Percentiles rank a stretch among this genome's conserved stretches.
These are phyloP conservation scores for Pyrrhopygopsis socrates DNA, from an alignment of 2,888 invertebrate species.

Conservation along the genomic window DNA sequence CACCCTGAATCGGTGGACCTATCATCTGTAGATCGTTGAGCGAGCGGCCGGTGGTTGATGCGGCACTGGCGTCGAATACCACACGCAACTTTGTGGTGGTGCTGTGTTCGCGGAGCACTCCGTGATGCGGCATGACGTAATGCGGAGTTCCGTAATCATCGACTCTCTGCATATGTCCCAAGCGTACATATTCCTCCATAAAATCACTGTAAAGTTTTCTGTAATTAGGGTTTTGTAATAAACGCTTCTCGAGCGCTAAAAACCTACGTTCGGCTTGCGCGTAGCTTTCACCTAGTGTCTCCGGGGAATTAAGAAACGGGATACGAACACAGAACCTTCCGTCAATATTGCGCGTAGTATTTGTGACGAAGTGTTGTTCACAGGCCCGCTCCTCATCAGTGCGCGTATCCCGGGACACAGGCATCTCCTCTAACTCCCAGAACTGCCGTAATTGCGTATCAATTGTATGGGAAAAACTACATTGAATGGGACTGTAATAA, in stretches of 20 bases:
- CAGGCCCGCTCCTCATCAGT: conserved; percentile 38
- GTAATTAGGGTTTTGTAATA: conserved; percentile 12
- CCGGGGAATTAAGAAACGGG: conserved; percentile 32
- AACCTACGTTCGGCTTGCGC: not conserved
- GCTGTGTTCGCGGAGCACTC: conserved; percentile 75
- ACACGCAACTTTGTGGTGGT: conserved; percentile 80
- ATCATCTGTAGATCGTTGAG: conserved; percentile 75
- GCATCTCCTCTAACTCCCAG: conserved; percentile 77
- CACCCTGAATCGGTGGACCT: conserved; percentile 64
- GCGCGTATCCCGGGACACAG: not conserved
- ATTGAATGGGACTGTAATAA: conserved; percentile 22
- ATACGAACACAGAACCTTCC: conserved; percentile 75
- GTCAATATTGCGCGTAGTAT: conserved; percentile 41
- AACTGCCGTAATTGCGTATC: conserved; percentile 66
- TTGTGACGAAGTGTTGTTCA: conserved; percentile 60
- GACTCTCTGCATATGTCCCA: conserved; percentile 80
- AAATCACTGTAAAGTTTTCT: conserved; percentile 78
- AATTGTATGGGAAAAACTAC: conserved; percentile 64
- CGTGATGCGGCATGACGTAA: conserved; percentile 80
- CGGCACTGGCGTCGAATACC: conserved; percentile 84
- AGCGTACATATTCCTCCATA: conserved; percentile 76
- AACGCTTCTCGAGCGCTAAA: not conserved
- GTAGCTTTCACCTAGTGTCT: conserved; percentile 10
- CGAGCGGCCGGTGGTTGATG: not conserved
- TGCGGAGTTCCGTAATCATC: not conserved